These are phyloP conservation scores for Rotaria magnacalcarata DNA, from an alignment of 2,888 invertebrate genomes.

Conservation along the genomic window DNA sequence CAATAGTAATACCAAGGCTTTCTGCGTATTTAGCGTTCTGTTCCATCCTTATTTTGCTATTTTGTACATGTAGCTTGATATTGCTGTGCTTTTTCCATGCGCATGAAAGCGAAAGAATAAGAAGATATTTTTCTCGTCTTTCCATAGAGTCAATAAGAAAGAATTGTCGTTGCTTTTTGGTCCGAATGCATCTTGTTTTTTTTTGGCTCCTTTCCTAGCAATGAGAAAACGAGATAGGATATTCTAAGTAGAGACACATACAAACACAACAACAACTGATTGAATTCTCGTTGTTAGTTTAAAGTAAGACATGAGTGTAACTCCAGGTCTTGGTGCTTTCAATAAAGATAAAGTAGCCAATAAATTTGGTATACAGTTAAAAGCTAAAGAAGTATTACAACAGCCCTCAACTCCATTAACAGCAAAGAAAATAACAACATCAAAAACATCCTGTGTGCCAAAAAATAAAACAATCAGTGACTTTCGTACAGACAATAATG, in stretches of 20 bases:
- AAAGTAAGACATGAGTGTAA: background rate
- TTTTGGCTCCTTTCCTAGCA: slow-evolving; percentile 2
- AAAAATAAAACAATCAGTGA: background rate
- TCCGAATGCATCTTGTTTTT: slow-evolving; percentile 16
- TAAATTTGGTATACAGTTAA: slow-evolving; percentile 27
- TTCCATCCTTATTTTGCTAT: slow-evolving; percentile 21
- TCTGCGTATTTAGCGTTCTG: background rate
- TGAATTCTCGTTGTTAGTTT: slow-evolving; percentile 16
- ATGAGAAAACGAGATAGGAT: background rate
- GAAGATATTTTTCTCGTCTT: slow-evolving; percentile 11
- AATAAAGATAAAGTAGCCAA: slow-evolving; percentile 30
- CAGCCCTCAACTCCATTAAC: background rate
- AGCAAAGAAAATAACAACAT: background rate
- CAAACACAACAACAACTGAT: slow-evolving; percentile 10
- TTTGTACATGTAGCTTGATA: slow-evolving; percentile 14
- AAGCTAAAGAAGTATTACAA: background rate
- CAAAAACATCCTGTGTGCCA: background rate
- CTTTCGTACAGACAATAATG: background rate
- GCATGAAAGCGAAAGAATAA: background rate
- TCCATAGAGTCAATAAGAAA: background rate
- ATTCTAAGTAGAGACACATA: slow-evolving; percentile 5
- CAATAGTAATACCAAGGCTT: background rate
- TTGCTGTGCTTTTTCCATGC: background rate
- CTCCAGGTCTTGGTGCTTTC: background rate
- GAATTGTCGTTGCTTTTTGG: background rate